Evolutionary conservation across 2,888 invertebrate genomes (phyloP), one percentile per base, ranked within the genome.

Genomic region (Phlogophora meticulosa): DNA sequence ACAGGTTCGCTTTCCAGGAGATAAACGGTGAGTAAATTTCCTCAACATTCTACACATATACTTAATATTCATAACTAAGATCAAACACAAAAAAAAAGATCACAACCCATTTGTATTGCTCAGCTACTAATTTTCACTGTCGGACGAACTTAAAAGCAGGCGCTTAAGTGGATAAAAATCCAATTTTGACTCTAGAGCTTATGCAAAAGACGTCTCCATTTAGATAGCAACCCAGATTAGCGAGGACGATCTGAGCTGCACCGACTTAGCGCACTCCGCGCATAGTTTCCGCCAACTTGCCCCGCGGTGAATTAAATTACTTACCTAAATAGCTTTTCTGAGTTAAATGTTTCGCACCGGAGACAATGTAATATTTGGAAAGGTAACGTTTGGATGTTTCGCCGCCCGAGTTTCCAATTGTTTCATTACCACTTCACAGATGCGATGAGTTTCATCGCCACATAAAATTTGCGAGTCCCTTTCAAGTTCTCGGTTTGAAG

Each of bases 1-100:
- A 99, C 96, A 97, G 99, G 95, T 99, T 99, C 96, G 99, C 99
- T 95, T 99, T 99, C 95, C 98, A 99, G 95, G 99, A 99, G 96
- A 99, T 99, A 88, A 98, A 98, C 93, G 97, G 98, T 97, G 87
- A 97, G 97, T 96, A 22, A 32, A 46, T 60, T 58, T 51, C 17
- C n/a, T 69, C 20, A 49, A 24, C 45, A 60, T 36, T 7, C 17
- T 45, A 20, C 48, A 34, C 17, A 36, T 42, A n/a, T 42, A 58
- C 42, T n/a, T n/a, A n/a, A 5, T 28, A 28, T 28, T 4, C 28
- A 28, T 28, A 28, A 5, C 22, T 20, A 45, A 20, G 38, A 74
- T 60, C 51, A 57, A 42, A n/a, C n/a, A n/a, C n/a, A n/a, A n/a
- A n/a, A n/a, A n/a, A n/a, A n/a, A n/a, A n/a, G n/a, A n/a, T n/a